Evolutionary conservation across 2,888 invertebrate species (phyloP).

Genomic region (Poecilus cupreus): DNA sequence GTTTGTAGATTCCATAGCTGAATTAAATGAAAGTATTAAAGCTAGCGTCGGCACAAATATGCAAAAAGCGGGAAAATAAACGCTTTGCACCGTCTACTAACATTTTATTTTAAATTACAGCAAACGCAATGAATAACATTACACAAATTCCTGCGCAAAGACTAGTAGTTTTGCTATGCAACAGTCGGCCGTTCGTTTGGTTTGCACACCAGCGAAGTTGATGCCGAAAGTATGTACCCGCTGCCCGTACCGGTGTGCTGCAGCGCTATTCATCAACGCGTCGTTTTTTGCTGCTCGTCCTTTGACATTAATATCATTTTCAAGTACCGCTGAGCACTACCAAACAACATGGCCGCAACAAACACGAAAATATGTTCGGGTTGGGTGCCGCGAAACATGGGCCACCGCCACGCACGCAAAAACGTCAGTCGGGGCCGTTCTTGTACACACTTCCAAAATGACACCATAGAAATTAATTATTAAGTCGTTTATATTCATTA

Average conservation of each 20-base stretch:
- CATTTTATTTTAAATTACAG: not conserved
- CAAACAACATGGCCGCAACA: constrained; percentile 12
- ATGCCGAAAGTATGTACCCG: not conserved
- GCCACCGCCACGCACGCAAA: constrained; percentile 1
- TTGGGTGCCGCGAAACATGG: not conserved
- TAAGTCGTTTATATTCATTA: constrained; percentile 54
- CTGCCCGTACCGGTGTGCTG: not conserved
- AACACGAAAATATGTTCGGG: constrained; percentile 4
- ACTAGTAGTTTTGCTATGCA: constrained; percentile 9
- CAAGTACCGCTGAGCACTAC: constrained; percentile 38
- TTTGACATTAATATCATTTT: constrained; percentile 56
- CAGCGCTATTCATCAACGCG: constrained; percentile 47
- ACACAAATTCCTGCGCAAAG: constrained; percentile 12
- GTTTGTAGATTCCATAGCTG: not conserved
- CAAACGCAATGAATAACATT: constrained; percentile 9
- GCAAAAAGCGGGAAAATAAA: too few relatives aligned
- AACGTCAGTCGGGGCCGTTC: not conserved
- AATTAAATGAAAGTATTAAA: constrained; percentile 8
- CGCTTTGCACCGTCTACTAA: not conserved
- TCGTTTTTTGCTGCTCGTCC: constrained; percentile 30
- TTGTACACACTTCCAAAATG: constrained; percentile 4
- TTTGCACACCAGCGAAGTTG: not conserved
- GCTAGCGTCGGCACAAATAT: not conserved
- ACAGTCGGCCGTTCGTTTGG: not conserved
- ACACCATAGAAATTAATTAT: constrained; percentile 55